Conservation (phyloP, 2,797 vertebrate genomes). For the Thunnus albacares region DNA sequence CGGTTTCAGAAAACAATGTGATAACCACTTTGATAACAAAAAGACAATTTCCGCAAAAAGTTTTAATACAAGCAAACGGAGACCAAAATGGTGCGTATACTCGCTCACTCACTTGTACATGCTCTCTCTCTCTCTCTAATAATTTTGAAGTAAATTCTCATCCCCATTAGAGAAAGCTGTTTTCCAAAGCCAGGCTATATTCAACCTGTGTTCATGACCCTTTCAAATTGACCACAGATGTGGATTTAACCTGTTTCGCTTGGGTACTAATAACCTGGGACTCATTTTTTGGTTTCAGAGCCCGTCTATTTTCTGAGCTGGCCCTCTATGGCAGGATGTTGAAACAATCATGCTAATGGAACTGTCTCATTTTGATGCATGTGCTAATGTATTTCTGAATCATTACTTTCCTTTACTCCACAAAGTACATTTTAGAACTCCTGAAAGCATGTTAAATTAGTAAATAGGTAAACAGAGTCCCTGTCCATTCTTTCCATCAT, state of each 20-base stretch:
- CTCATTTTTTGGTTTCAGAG: conserved; percentile 26
- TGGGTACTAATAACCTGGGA: conserved; percentile 7
- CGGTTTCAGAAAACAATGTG: background rate
- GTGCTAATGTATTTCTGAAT: conserved; percentile 66
- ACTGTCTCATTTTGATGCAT: conserved; percentile 53
- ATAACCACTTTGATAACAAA: background rate
- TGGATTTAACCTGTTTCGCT: conserved; percentile 18
- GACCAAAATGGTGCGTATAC: background rate
- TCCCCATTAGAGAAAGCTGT: no score
- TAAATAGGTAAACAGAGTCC: conserved; percentile 65
- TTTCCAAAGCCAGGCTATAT: background rate
- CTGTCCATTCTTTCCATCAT: conserved; percentile 21
- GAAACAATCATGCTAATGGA: conserved; percentile 66
- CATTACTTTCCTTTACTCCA: conserved; percentile 53
- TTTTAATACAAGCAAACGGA: background rate
- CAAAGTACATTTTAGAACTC: conserved; percentile 56
- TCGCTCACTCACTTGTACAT: background rate
- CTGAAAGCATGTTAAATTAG: conserved; percentile 61
- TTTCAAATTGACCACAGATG: background rate
- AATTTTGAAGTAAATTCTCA: no score
- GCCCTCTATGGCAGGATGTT: conserved; percentile 48
- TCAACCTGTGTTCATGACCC: background rate
- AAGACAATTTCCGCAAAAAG: no score
- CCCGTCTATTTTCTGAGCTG: conserved; percentile 30
- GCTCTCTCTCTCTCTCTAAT: background rate